phyloP scores from a whole-genome alignment of 2,113 vertebrate genomes.

The Puffinus mauretanicus region DNA sequence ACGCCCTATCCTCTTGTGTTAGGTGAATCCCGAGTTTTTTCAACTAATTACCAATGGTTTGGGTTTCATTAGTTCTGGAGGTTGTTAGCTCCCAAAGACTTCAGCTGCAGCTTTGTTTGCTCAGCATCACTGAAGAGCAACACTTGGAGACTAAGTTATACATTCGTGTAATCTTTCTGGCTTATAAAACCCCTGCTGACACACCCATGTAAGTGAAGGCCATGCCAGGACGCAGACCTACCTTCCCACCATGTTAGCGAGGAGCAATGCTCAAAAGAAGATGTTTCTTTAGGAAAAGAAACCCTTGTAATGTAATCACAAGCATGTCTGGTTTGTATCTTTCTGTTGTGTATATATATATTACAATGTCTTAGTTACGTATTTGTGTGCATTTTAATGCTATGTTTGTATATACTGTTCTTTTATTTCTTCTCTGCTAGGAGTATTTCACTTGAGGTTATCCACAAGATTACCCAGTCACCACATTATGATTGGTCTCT shows the following conservation, averaged over 20 bases:
- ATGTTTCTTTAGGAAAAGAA: background rate
- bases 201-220: background rate
- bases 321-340: background rate
- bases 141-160: background rate
- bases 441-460: conserved; percentile 16
- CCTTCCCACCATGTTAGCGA: background rate
- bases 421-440: background rate
- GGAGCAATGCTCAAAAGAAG: background rate
- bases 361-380: background rate
- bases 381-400: background rate
- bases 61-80: background rate
- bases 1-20: rapidly evolving
- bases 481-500: background rate
- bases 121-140: background rate
- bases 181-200: background rate
- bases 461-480: background rate
- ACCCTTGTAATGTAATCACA: background rate
- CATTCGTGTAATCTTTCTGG: background rate
- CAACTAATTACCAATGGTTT: background rate
- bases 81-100: background rate
- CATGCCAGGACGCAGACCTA: background rate
- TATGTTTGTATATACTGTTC: background rate
- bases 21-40: background rate
- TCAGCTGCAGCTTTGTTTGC: background rate
- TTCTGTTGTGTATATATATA: background rate